Evolutionary conservation across 2,888 invertebrate species (phyloP).

Genomic region (Drepanosiphum platanoidis): DNA sequence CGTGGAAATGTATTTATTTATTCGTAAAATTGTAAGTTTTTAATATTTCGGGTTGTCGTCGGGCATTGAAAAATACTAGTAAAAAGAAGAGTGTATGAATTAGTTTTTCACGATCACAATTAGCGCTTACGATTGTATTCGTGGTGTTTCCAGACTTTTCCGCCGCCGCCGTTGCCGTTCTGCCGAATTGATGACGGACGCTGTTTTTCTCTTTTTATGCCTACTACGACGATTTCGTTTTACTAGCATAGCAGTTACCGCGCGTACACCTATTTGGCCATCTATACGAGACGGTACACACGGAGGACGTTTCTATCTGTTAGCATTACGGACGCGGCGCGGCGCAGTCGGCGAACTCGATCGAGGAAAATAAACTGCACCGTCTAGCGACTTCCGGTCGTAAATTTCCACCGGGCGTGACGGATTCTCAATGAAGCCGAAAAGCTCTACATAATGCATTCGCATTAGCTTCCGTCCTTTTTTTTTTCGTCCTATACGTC

Average conservation of each 20-base stretch:
- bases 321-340: neutral
- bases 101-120: too few species aligned
- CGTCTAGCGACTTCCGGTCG: neutral
- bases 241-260: too few species aligned
- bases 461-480: neutral
- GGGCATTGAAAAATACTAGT: too few species aligned
- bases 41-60: too few species aligned
- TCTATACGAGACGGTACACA: neutral
- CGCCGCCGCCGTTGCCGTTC: too few species aligned
- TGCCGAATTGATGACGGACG: too few species aligned
- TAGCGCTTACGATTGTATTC: neutral
- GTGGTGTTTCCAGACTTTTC: neutral
- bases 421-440: neutral
- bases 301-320: neutral
- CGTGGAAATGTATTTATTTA: too few species aligned
- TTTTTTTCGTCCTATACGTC: conserved; percentile 14
- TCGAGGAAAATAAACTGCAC: conserved; percentile 19
- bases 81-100: too few species aligned
- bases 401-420: conserved; percentile 4
- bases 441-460: neutral
- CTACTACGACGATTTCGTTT: neutral
- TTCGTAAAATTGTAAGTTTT: too few species aligned
- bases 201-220: neutral
- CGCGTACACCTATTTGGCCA: neutral
- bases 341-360: neutral